Evolutionary conservation across 2,113 vertebrate genomes (phyloP).

Genomic region (Phrynocephalus versicolor): DNA sequence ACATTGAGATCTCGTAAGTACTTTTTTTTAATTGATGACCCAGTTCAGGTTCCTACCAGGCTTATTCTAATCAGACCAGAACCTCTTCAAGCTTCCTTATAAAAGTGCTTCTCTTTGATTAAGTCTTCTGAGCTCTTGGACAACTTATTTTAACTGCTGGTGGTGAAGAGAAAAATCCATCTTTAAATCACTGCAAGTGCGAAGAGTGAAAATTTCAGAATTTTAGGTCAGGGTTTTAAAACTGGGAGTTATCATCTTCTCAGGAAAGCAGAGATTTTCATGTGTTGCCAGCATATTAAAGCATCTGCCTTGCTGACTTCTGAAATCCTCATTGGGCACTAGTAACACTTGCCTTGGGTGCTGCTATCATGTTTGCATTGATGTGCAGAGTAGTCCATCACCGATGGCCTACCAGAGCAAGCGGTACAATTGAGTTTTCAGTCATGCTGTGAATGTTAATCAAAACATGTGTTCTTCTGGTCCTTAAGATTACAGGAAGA

Average conservation of each 20-base stretch:
- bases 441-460: neutral
- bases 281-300: neutral
- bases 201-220: neutral
- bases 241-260: neutral
- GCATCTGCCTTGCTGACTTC: no score
- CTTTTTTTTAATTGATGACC: neutral
- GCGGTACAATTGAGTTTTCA: neutral
- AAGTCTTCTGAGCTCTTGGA: neutral
- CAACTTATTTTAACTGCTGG: neutral
- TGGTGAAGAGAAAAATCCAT: neutral
- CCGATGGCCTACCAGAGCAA: neutral
- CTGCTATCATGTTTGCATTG: neutral
- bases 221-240: neutral
- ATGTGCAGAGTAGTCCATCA: neutral
- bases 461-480: neutral
- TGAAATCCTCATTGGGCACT: no score
- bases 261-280: neutral
- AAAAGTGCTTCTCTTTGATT: neutral
- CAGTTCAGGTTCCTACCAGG: neutral
- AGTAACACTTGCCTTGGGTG: neutral
- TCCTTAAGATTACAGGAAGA: neutral
- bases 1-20: neutral
- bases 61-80: neutral
- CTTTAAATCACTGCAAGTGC: neutral
- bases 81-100: neutral